Evolutionary conservation across 1,140 invertebrate species (phyloP).

Genomic region (Hormaphis cornu): DNA sequence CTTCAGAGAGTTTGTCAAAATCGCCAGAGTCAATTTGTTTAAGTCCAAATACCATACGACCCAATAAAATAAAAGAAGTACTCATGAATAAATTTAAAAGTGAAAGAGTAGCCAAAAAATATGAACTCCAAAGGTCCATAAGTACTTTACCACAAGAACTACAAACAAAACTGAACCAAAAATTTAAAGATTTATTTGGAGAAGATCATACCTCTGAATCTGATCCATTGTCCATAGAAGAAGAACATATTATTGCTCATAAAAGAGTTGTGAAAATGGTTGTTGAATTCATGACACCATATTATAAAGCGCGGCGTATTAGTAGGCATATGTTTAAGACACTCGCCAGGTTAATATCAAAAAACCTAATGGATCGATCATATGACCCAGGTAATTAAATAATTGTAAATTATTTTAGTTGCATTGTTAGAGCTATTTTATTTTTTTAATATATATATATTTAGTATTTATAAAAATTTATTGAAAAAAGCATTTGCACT

Average conservation of each 20-base stretch:
- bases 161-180: slow-evolving; percentile 22
- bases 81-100: slow-evolving; percentile 18
- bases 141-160: neutral
- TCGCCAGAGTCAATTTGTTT: neutral
- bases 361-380: slow-evolving; percentile 27
- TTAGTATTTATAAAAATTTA: neutral
- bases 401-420: neutral
- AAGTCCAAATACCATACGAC: neutral
- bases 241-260: slow-evolving; percentile 30
- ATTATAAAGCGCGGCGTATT: slow-evolving; percentile 33
- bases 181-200: slow-evolving; percentile 29
- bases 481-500: neutral
- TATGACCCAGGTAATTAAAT: slow-evolving; percentile 31
- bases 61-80: neutral
- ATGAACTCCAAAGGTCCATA: slow-evolving; percentile 13
- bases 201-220: slow-evolving; percentile 22
- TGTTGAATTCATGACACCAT: slow-evolving; percentile 33
- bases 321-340: slow-evolving; percentile 34
- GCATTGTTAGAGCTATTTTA: neutral
- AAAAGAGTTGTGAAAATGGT: slow-evolving; percentile 35
- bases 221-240: slow-evolving; percentile 29
- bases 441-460: neutral
- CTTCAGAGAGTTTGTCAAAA: neutral
- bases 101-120: slow-evolving; percentile 24
- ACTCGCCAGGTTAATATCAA: slow-evolving; percentile 35